These are phyloP conservation scores for Zophobas morio DNA, from an alignment of 1,140 invertebrate species.

Conservation along the genomic window DNA sequence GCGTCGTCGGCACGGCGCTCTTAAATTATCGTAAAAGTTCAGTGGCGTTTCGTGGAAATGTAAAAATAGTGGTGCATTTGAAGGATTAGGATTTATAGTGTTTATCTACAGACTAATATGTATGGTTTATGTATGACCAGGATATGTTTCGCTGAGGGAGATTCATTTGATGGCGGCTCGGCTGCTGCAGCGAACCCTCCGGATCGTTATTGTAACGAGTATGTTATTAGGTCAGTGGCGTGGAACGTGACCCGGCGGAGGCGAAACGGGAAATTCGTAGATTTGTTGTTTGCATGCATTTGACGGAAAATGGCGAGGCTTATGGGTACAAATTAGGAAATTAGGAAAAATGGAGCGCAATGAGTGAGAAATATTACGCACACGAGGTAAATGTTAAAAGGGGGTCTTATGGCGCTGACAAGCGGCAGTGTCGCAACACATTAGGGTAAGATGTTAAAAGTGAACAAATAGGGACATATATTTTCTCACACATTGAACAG, in stretches of 20 bases:
- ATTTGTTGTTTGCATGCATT: too few relatives aligned
- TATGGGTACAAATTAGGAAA: too few relatives aligned
- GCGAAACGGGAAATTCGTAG: neutral
- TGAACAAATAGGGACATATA: too few relatives aligned
- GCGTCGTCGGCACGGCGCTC: neutral
- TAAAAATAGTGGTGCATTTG: neutral
- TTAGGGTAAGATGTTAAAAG: too few relatives aligned
- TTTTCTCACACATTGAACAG: too few relatives aligned
- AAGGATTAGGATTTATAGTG: neutral
- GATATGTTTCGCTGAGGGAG: conserved; percentile 14
- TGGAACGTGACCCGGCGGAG: neutral
- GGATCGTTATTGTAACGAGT: conserved; percentile 37
- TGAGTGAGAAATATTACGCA: too few relatives aligned
- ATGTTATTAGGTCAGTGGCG: conserved; percentile 12
- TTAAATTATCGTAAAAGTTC: conserved; percentile 30
- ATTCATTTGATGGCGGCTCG: conserved; percentile 19
- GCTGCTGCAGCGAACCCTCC: neutral
- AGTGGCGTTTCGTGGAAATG: conserved; percentile 7
- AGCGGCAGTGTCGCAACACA: too few relatives aligned
- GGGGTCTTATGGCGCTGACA: too few relatives aligned
- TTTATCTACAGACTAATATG: conserved; percentile 3
- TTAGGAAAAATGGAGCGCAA: too few relatives aligned
- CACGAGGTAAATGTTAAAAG: too few relatives aligned
- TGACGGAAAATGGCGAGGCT: too few relatives aligned
- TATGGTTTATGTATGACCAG: neutral